Evolutionary conservation across 2,797 vertebrate species (phyloP), one percentile per base, ranked within the genome.

Genomic region (Catamblyrhynchus diadema): DNA sequence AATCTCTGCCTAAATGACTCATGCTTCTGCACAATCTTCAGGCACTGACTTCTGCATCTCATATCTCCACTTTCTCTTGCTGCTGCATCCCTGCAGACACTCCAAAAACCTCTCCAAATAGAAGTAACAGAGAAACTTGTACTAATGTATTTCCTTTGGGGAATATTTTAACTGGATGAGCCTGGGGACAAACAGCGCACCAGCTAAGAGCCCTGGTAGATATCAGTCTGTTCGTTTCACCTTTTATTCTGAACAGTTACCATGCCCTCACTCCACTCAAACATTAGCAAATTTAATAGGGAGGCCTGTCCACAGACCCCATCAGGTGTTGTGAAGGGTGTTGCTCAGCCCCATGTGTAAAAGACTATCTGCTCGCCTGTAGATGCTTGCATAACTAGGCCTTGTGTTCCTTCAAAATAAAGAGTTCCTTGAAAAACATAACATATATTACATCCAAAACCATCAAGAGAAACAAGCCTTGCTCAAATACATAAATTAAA

Each of bases 101-200:
- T 39, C 9, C 8, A 92, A 54, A 77, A 80, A 2, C 8, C 8
- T 51, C 23, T 64, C 28, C 14, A 44, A 59, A 69, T 3, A 69
- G 35, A 71, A 72, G 20, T 14, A 86, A 72, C 21, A 80, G 22
- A 74, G 17, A 60, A 73, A 80, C 4, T 59, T 1, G 5, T 37
- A 45, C 4, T 51, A 11, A 48, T 53, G n/a, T 67, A 53, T 47
- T 79, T 87, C 30, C 28, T 42, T 75, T 30, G 4, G 21, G 39
- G 12, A 69, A 54, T 62, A 45, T 25, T 86, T 86, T 56, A 57
- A 74, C 59, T 60, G 13, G 8, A 37, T 44, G 22, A 81, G 32
- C 28, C 44, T 51, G 16, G 5, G 18, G 10, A 59, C 9, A 51
- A 71, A 77, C 51, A 2, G 1, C 24, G 4, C 1, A 1, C 4